Conservation (phyloP, 2,888 invertebrate species). For the Drosophila neutralis region DNA sequence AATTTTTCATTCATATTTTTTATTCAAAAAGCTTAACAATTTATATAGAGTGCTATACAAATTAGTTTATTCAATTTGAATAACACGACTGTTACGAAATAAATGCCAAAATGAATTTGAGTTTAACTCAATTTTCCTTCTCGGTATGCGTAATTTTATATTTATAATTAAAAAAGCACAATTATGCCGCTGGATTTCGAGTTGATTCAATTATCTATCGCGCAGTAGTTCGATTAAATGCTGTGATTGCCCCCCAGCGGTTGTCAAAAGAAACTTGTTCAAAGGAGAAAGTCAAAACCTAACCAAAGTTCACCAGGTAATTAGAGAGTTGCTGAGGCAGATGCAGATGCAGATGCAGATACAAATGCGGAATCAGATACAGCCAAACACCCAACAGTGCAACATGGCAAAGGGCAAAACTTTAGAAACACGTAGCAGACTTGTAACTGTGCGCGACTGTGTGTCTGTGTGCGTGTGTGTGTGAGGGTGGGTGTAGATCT, state of each 20-base stretch:
- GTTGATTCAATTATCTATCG: slow-evolving; percentile 17
- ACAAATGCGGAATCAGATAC: not conserved
- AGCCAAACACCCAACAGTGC: slow-evolving; percentile 1
- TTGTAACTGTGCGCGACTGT: not conserved
- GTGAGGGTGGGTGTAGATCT: not conserved
- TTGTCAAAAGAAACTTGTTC: not conserved
- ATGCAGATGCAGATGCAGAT: not conserved
- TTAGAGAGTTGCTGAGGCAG: slow-evolving; percentile 21
- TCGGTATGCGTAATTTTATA: not conserved
- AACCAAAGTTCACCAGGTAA: slow-evolving; percentile 16
- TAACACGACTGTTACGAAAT: not conserved
- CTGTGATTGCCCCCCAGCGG: not conserved
- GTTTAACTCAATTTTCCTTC: not conserved
- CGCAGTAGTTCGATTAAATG: slow-evolving; percentile 11
- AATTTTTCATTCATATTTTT: not conserved
- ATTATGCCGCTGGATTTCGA: not conserved
- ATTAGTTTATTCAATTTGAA: not conserved
- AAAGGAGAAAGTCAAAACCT: slow-evolving; percentile 7
- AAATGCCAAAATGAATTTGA: not conserved
- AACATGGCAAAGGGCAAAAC: slow-evolving; percentile 4
- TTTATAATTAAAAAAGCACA: not conserved
- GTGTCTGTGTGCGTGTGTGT: not conserved
- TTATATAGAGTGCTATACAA: not conserved
- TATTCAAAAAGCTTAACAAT: not conserved
- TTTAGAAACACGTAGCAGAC: slow-evolving; percentile 4